Conservation (phyloP, 2,797 vertebrate species). For the Onychomys torridus region DNA sequence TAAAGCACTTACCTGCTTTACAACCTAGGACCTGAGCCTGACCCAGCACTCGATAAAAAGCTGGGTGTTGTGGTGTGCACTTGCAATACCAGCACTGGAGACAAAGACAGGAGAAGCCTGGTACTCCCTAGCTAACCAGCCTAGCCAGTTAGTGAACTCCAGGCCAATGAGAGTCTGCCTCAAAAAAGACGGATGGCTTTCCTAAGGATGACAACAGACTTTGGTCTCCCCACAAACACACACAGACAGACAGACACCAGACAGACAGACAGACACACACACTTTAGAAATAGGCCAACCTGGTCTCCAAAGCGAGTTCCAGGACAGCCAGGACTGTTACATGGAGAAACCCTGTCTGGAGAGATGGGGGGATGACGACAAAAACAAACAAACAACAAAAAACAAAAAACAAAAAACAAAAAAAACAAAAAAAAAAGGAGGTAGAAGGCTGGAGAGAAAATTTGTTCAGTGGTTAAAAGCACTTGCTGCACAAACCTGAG, state of each 20-base stretch:
- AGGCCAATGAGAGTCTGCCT: neutral
- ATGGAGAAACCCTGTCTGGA: neutral
- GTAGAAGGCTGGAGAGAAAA: neutral
- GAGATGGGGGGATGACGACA: neutral
- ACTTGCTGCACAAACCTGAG: neutral
- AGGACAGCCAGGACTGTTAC: neutral
- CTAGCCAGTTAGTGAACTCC: neutral
- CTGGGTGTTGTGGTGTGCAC: neutral
- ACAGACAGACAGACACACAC: neutral
- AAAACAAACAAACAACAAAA: neutral
- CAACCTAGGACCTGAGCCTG: neutral
- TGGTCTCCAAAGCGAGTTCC: neutral
- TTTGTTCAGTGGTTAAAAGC: neutral
- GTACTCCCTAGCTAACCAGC: neutral
- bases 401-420: too few species aligned
- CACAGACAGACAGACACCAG: neutral
- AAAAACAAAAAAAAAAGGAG: neutral
- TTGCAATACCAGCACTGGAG: neutral
- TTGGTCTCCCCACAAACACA: neutral
- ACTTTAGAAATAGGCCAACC: neutral
- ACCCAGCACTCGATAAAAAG: neutral
- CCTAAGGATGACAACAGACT: neutral
- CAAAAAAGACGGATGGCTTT: neutral
- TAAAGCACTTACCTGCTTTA: neutral
- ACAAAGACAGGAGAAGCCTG: neutral